Evolutionary conservation across 2,113 vertebrate genomes (phyloP).

Genomic region (Gorsachius goisagi): DNA sequence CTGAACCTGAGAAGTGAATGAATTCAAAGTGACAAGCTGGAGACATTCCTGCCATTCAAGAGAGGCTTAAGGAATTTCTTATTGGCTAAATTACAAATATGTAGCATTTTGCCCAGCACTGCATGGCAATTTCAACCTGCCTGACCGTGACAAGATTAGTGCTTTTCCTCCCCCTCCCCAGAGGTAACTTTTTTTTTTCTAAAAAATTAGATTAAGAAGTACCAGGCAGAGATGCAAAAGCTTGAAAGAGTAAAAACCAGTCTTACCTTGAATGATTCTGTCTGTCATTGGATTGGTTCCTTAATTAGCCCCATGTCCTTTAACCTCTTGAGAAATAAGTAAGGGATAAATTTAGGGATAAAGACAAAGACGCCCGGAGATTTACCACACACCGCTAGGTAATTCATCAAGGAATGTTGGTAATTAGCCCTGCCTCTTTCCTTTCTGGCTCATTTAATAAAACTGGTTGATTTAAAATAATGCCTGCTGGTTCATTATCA

Average conservation of each 20-base stretch:
- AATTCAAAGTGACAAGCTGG: slow-evolving; percentile 82
- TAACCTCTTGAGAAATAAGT: slow-evolving; percentile 92
- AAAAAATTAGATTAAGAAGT: slow-evolving; percentile 84
- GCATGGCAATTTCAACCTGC: slow-evolving; percentile 81
- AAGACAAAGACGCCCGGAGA: slow-evolving; percentile 81
- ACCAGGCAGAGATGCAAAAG: slow-evolving; percentile 85
- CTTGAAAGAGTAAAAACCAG: slow-evolving; percentile 74
- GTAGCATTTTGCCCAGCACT: slow-evolving; percentile 82
- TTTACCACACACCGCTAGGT: slow-evolving; percentile 90
- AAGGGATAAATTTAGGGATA: slow-evolving; percentile 88
- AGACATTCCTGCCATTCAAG: slow-evolving; percentile 83
- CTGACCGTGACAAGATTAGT: slow-evolving; percentile 87
- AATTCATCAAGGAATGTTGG: slow-evolving; percentile 93
- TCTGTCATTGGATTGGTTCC: slow-evolving; percentile 77
- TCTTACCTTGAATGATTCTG: slow-evolving; percentile 87
- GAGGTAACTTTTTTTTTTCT: background rate
- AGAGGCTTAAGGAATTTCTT: slow-evolving; percentile 92
- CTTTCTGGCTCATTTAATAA: slow-evolving; percentile 87
- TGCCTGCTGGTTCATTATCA: slow-evolving; percentile 85
- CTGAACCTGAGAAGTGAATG: slow-evolving; percentile 75
- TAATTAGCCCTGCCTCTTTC: slow-evolving; percentile 91
- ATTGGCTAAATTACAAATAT: slow-evolving; percentile 88
- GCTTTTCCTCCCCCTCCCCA: slow-evolving; percentile 49
- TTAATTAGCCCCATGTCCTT: slow-evolving; percentile 90
- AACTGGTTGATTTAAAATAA: slow-evolving; percentile 84